A percentile compares a stretch with the other conserved stretches of the same genome.
Conservation (phyloP, 2,113 vertebrate genomes). For the Panthera uncia region DNA sequence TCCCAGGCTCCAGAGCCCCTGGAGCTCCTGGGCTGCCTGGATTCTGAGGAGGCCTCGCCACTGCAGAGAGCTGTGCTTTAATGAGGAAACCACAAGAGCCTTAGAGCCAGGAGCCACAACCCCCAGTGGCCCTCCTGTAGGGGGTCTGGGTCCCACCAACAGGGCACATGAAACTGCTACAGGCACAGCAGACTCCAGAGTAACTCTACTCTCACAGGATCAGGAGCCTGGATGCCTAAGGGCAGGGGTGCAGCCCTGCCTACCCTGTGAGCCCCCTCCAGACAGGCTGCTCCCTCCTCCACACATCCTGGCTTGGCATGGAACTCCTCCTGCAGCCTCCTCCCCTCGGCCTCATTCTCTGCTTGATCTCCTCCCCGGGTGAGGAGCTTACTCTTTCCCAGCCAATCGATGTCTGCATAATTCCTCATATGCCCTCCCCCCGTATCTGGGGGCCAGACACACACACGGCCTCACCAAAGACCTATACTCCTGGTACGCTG, state of each 20-base stretch:
- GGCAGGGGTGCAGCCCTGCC: not conserved
- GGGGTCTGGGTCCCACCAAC: not conserved
- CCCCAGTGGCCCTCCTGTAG: not conserved
- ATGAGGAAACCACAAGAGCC: not conserved
- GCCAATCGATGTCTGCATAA: not conserved
- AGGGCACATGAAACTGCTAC: not conserved
- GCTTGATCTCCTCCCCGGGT: not conserved
- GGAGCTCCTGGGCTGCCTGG: not conserved
- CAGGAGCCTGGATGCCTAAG: not conserved
- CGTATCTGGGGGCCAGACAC: not conserved
- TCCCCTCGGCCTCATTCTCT: slow-evolving; percentile 24
- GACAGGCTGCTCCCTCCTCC: slow-evolving; percentile 37
- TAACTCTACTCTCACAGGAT: not conserved
- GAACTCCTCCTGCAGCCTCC: slow-evolving; percentile 38
- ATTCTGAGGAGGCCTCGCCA: not conserved
- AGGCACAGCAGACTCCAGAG: not conserved
- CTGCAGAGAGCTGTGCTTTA: not conserved
- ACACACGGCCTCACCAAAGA: not conserved
- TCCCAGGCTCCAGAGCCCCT: not conserved
- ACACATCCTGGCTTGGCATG: not conserved
- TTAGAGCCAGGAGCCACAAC: not conserved
- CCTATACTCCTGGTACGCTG: rapidly evolving
- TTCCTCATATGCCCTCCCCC: not conserved
- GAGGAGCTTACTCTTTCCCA: not conserved
- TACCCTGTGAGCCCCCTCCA: not conserved